Base-by-base conservation (phyloP, 2,797 vertebrate species). In the Anabacerthia variegaticeps region DNA sequence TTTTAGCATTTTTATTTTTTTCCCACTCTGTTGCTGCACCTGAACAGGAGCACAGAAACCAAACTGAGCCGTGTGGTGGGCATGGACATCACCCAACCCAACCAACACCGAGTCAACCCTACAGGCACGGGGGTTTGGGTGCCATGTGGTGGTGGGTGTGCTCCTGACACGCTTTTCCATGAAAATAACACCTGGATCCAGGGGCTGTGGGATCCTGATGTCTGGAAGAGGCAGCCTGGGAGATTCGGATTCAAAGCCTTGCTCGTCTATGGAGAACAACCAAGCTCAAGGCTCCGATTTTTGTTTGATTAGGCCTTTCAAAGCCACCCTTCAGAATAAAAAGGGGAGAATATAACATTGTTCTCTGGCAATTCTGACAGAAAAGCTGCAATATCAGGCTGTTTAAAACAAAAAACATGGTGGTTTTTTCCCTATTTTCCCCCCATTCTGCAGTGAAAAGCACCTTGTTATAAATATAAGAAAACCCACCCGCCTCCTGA, bases 231-330 rank as follows among this genome's bases (percentile, higher is more conserved):
- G 5, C 3, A 2, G 3, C 14, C 12, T 63, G 56, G 56, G 10
- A 14, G 30, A 75, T 51, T 55, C 62, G 10, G 2, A 74, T 56
- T 52, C 81, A 67, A 71, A 78, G 59, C 2, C 36, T 39, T 12
- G 4, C 52, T 92, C 14, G 3, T 80, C 88, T 37, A 22, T 39
- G 22, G 79, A 74, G 56, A 85, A 10, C 62, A 69, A 56, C 85
- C 73, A 13, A 41, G 62, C 36, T 55, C 76, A 37, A 78, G 65
- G 9, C 69, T 91, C 85, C 52, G 27, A 56, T 87, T 93, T 56
- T 74, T 34, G 61, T 69, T 56, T 92, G 94, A 89, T 93, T 86
- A 67, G 85, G 37, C 59, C 61, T 95, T 95, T 96, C 94, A 95
- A 65, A 95, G 63, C 77, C 66, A 62, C 92, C 75, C 36, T 80